Conservation (phyloP, 1,140 invertebrate species). For the Mactra quadrangularis region DNA sequence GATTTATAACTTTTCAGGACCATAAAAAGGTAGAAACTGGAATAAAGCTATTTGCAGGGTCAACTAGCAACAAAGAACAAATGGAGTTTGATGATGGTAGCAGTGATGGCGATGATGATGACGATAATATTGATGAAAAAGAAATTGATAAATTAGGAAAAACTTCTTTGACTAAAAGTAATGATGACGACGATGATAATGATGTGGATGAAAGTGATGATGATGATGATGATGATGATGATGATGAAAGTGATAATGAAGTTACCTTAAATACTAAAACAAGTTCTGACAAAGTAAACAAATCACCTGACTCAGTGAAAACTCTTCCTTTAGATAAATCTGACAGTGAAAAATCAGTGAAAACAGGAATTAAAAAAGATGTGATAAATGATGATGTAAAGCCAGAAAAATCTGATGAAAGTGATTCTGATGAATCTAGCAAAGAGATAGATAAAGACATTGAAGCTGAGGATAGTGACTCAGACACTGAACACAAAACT, state of each 20-base stretch:
- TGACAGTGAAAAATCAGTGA: background rate
- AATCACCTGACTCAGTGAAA: constrained; percentile 62
- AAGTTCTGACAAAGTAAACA: constrained; percentile 57
- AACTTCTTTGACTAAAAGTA: constrained; percentile 29
- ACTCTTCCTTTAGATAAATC: constrained; percentile 12
- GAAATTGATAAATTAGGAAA: background rate
- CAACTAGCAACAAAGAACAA: no score
- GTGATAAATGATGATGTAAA: background rate
- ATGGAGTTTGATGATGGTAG: constrained; percentile 60
- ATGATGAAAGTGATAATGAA: constrained; percentile 67
- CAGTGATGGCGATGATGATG: constrained; percentile 69
- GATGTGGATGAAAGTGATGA: background rate
- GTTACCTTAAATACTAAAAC: constrained; percentile 69
- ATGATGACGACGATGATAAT: constrained; percentile 16
- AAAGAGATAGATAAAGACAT: background rate
- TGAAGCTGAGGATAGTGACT: background rate
- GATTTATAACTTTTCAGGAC: no score
- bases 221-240: constrained; percentile 71
- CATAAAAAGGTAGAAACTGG: no score
- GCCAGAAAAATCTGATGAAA: background rate
- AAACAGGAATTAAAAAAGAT: background rate
- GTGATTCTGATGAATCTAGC: background rate
- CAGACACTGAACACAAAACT: background rate
- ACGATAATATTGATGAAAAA: background rate
- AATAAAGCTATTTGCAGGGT: no score